Evolutionary conservation across 2,888 invertebrate genomes (phyloP), one percentile per base, ranked within the genome.

Genomic region (Rotaria magnacalcarata): DNA sequence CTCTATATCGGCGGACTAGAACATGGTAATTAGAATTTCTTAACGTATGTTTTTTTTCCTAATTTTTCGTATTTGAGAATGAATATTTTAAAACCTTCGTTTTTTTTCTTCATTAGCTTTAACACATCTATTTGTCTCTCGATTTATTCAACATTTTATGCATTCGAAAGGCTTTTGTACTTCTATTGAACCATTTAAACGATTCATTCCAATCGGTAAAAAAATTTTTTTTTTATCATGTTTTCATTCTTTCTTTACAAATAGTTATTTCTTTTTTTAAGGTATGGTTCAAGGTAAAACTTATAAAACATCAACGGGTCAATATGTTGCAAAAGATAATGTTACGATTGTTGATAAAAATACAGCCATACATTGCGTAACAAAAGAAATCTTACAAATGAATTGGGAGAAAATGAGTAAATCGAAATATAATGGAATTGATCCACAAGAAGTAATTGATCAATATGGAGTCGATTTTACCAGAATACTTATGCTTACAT

Each of bases 1-100:
- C 92, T 98, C 88, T 99, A 99, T 89, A 94, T 99, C 88, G 98
- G 98, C 11, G 98, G 98, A 85, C 96, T 96, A 91, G 98, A 99
- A 91, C 98, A 99, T 92, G 80, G 80, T 80, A 80, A 80, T 80
- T 52, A 11, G 50, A 50, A 52, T 24, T 3, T 80, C 1, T 80
- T 19, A n/a, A n/a, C 47, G 34, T 41, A 74, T 74, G 43, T 74
- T 43, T 74, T 74, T 41, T 41, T 41, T 27, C 27, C 5, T 5
- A 27, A 1, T 27, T 27, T 67, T 67, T 67, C 11, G 19, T 8
- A 24, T 1, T 41, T 27, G 2, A 80, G 41, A 41, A 41, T 41
- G 3, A 7, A 84, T 34, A 84, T 34, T 52, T 14, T 1, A 56
- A 7, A 34, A 6, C n/a, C 10, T 11, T 60, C 24, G 27, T 34